A percentile compares a stretch with the other conserved stretches of the same genome.
phyloP scores from a whole-genome alignment of 2,888 invertebrate genomes.

The Rotaria magnacalcarata region DNA sequence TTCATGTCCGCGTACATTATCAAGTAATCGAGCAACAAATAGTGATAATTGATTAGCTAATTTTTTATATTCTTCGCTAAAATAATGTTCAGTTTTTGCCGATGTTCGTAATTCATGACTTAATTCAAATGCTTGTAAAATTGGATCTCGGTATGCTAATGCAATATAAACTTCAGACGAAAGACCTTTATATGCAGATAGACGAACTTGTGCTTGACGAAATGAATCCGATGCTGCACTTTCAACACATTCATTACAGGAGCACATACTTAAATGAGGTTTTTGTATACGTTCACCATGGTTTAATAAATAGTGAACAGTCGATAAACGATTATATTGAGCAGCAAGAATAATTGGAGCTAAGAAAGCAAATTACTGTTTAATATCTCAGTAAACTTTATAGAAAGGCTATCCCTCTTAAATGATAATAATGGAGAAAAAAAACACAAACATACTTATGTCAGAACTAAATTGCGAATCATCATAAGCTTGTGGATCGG shows the following conservation, averaged over 20 bases:
- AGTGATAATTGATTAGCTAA: constrained; percentile 53
- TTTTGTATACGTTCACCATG: constrained; percentile 54
- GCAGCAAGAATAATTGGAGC: constrained; percentile 55
- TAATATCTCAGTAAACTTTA: too few relatives aligned
- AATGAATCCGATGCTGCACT: constrained; percentile 54
- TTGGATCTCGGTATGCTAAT: constrained; percentile 55
- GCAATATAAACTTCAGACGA: constrained; percentile 57
- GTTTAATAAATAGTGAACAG: constrained; percentile 50
- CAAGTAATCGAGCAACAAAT: constrained; percentile 54
- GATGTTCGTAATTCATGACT: constrained; percentile 52
- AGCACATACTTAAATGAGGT: constrained; percentile 55
- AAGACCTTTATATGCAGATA: constrained; percentile 55
- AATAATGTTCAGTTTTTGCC: constrained; percentile 50
- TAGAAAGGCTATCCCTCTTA: too few relatives aligned
- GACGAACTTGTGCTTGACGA: constrained; percentile 54
- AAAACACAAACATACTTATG: constrained; percentile 48
- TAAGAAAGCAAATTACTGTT: not conserved
- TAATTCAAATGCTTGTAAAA: constrained; percentile 54
- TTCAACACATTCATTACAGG: constrained; percentile 53
- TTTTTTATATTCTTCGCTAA: constrained; percentile 54
- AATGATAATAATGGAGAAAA: too few relatives aligned
- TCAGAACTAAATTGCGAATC: constrained; percentile 56
- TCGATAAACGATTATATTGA: constrained; percentile 56
- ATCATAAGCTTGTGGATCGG: constrained; percentile 56
- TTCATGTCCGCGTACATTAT: constrained; percentile 55